phyloP scores from a whole-genome alignment of 1,140 invertebrate genomes.

The Tetramorium alpestre region DNA sequence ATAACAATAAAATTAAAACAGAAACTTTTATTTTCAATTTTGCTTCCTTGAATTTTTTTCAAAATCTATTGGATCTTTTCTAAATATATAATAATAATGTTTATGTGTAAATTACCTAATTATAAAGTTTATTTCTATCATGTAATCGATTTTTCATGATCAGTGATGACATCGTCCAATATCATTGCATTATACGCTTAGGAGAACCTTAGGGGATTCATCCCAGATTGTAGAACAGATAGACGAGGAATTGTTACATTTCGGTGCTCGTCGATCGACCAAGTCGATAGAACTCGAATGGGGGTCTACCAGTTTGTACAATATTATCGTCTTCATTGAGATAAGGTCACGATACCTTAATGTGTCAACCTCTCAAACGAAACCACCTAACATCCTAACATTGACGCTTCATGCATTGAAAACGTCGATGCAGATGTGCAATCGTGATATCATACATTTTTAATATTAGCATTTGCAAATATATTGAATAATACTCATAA shows the following conservation, averaged over 20 bases:
- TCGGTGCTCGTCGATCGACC: neutral
- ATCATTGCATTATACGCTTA: neutral
- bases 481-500: neutral
- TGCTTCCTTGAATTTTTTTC: neutral
- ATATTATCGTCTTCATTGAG: constrained; percentile 80
- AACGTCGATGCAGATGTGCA: neutral
- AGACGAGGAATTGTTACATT: constrained; percentile 44
- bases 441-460: neutral
- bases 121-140: neutral
- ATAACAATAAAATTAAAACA: neutral
- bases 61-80: neutral
- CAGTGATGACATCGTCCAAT: neutral
- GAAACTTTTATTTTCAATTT: neutral
- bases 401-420: neutral
- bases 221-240: constrained; percentile 24
- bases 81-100: neutral
- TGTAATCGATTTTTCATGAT: neutral
- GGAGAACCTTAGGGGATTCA: neutral
- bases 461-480: neutral
- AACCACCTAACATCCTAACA: constrained; percentile 68
- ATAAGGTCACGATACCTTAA: constrained; percentile 81
- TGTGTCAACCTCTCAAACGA: constrained; percentile 65
- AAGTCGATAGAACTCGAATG: constrained; percentile 69
- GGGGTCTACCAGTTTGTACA: constrained; percentile 52
- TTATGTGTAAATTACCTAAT: no score